Percentiles rank a stretch among this genome's conserved stretches.
These are phyloP conservation scores for Mycetomoellerius zeteki DNA, from an alignment of 1,140 invertebrate species.

Conservation along the genomic window DNA sequence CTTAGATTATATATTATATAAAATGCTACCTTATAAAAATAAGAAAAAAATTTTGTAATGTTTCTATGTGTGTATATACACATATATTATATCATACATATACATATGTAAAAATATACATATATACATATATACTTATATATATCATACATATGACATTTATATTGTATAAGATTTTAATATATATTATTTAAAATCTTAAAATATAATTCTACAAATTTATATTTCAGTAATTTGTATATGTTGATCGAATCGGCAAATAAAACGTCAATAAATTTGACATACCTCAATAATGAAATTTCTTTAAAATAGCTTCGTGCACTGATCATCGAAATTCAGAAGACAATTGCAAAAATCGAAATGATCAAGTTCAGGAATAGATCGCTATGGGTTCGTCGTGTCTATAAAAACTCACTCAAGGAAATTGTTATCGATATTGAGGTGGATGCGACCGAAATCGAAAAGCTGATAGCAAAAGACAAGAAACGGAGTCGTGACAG, in stretches of 20 bases:
- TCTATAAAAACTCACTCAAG: slow-evolving; percentile 54
- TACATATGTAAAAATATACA: too few relatives aligned
- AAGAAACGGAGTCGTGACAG: slow-evolving; percentile 26
- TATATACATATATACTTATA: too few relatives aligned
- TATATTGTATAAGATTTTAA: too few relatives aligned
- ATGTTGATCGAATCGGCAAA: neutral
- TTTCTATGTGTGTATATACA: too few relatives aligned
- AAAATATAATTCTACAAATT: slow-evolving; percentile 2
- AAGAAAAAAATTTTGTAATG: too few relatives aligned
- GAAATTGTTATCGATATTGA: slow-evolving; percentile 62
- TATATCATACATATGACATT: too few relatives aligned
- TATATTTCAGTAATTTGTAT: neutral
- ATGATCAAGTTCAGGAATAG: slow-evolving; percentile 44
- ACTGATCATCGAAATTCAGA: slow-evolving; percentile 15
- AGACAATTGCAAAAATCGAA: slow-evolving; percentile 6
- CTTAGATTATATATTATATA: too few relatives aligned
- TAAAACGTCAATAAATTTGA: neutral
- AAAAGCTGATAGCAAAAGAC: slow-evolving; percentile 45
- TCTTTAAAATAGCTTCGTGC: neutral
- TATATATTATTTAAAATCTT: neutral
- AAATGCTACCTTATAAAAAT: too few relatives aligned
- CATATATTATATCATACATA: too few relatives aligned
- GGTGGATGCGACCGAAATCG: slow-evolving; percentile 14
- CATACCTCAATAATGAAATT: neutral
- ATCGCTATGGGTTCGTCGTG: slow-evolving; percentile 40